Evolutionary conservation across 1,140 invertebrate species (phyloP).

Genomic region (Eulimnadia texana): DNA sequence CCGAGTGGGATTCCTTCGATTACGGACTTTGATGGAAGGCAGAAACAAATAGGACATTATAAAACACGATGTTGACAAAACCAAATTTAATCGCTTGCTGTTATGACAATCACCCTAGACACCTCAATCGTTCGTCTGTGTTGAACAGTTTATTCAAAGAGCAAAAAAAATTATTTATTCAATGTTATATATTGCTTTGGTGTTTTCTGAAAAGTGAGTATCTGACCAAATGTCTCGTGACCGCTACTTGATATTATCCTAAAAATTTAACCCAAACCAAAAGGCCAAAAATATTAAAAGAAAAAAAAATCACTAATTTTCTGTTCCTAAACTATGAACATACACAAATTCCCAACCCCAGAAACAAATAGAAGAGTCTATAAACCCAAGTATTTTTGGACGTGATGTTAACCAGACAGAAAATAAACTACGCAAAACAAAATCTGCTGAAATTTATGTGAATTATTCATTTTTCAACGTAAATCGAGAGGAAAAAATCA

Average conservation of each 20-base stretch:
- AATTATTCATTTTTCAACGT: no score
- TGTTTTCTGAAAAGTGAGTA: neutral
- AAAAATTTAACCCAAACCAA: neutral
- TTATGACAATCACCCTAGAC: neutral
- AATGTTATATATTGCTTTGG: neutral
- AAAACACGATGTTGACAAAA: no score
- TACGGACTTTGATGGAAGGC: slow-evolving; percentile 37
- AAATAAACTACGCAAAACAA: no score
- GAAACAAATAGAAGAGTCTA: no score
- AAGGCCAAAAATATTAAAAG: neutral
- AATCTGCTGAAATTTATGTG: no score
- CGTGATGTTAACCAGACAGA: no score
- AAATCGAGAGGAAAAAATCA: no score
- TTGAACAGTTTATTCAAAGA: neutral
- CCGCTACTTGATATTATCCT: neutral
- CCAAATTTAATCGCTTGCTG: no score
- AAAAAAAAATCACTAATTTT: neutral
- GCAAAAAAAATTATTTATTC: neutral
- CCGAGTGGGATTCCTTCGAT: slow-evolving; percentile 63
- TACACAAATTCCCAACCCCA: no score
- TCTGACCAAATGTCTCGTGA: neutral
- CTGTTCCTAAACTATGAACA: no score
- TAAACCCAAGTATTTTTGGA: no score
- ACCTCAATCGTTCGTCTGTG: neutral
- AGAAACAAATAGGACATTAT: no score